phyloP scores from a whole-genome alignment of 1,140 invertebrate genomes.

The Phthorimaea operculella region DNA sequence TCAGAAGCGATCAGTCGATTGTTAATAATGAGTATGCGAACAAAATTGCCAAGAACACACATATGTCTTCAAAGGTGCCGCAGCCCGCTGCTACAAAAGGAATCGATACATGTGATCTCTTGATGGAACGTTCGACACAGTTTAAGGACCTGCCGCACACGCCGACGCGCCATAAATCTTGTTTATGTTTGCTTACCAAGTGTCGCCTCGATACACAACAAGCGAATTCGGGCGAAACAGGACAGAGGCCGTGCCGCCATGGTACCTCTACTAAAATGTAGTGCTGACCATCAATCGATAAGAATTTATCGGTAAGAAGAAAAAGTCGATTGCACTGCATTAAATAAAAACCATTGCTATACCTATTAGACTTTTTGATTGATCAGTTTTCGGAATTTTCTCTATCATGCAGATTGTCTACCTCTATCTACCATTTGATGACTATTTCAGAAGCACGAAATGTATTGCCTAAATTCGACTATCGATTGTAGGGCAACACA shows the following conservation, averaged over 20 bases:
- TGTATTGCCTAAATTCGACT: neutral
- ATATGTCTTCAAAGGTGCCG: constrained; percentile 1
- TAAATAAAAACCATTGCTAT: no score
- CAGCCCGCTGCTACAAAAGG: neutral
- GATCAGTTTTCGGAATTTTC: no score
- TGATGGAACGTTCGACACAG: constrained; percentile 4
- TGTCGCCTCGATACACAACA: constrained; percentile 46
- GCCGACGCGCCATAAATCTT: constrained; percentile 47
- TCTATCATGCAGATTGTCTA: no score
- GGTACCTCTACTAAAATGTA: neutral
- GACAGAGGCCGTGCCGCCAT: neutral
- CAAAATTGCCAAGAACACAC: neutral
- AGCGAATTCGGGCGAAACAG: constrained; percentile 30
- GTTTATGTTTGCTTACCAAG: constrained; percentile 49
- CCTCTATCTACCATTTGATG: no score
- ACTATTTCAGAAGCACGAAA: no score
- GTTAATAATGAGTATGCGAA: no score
- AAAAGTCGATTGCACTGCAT: no score
- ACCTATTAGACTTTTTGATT: no score
- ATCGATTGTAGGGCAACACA: constrained; percentile 16
- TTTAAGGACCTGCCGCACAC: constrained; percentile 21
- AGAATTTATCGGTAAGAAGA: neutral
- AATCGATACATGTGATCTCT: constrained; percentile 9
- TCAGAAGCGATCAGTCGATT: no score
- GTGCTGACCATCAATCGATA: neutral